Evolutionary conservation across 92 coral and sea anemone genomes (phyloP).

Genomic region (Zoanthus sansibaricus): DNA sequence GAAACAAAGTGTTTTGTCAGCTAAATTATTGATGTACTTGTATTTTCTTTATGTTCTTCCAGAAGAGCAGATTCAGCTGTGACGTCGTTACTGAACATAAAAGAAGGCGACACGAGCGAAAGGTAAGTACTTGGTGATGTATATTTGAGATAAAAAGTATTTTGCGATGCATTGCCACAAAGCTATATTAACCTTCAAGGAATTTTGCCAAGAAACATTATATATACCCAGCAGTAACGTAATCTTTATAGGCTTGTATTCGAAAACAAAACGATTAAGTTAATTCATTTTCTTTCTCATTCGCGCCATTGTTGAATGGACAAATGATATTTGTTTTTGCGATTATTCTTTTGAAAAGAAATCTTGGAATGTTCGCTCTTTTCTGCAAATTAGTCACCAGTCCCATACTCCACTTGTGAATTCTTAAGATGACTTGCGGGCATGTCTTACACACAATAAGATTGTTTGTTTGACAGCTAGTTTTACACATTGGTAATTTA

Average conservation of each 20-base stretch:
- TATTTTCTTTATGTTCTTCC: not conserved
- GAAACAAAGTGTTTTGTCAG: no score
- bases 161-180: no score
- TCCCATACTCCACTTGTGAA: no score
- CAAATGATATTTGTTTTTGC: not conserved
- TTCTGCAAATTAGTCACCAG: no score
- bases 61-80: slow-evolving; percentile 41
- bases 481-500: no score
- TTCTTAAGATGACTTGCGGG: not conserved
- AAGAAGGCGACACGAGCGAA: slow-evolving; percentile 32
- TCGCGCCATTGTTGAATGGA: not conserved
- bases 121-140: not conserved
- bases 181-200: no score
- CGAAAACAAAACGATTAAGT: no score
- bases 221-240: not conserved
- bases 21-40: not conserved
- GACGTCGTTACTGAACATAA: slow-evolving; percentile 21
- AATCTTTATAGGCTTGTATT: no score
- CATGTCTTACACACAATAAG: not conserved
- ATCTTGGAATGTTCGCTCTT: not conserved
- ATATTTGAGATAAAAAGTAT: no score
- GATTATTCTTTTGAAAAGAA: not conserved
- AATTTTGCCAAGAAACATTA: no score
- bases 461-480: not conserved
- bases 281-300: no score